Evolutionary conservation across 37 sponge, comb jelly and placozoan genomes (phyloP), one percentile per base, ranked within the genome.

Genomic region (Petrosia ficiformis): DNA sequence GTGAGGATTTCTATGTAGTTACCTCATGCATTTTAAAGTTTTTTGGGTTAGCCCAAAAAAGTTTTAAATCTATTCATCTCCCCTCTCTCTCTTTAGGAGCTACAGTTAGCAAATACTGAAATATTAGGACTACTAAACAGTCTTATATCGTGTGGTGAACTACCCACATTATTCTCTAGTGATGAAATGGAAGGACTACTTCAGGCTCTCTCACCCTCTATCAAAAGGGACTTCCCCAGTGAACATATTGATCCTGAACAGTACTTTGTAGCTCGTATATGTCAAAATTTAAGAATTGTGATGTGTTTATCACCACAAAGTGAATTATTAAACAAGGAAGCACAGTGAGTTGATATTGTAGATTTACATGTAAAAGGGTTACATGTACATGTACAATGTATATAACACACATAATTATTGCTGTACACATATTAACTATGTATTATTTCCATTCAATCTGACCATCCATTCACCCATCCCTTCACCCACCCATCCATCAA

Each of bases 151-250:
- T 39, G 72, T 52, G 89, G 97, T 41, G 97, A 96, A 65, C 54
- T 87, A 5, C 86, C 91, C 1, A 67, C 82, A n/a, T 75, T 92
- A 28, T 96, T 93, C 68, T 65, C 86, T 40, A 81, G 83, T 75
- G 97, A 93, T 70, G 97, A 96, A 38, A 73, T 92, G 78, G 85
- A 89, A 40, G 97, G 97, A 42, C 72, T 96, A 1, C 65, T 86
- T 29, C 76, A 93, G 90, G 86, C 91, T 26, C 63, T 93, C 31
- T 28, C 35, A 26, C 94, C 90, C 2, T 66, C 90, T 29, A 90
- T 95, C 36, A 92, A 89, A 73, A 79, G 88, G 42, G 93, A 96
- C 59, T 92, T 89, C 60, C 93, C 97, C 25, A 87, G 82, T 35
- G 74, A 80, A 37, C 77, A 78, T 41, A 78, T 83, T 11, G 80